Evolutionary conservation across 2,113 vertebrate genomes (phyloP), one percentile per base, ranked within the genome.

Genomic region (Baryphthengus martii): DNA sequence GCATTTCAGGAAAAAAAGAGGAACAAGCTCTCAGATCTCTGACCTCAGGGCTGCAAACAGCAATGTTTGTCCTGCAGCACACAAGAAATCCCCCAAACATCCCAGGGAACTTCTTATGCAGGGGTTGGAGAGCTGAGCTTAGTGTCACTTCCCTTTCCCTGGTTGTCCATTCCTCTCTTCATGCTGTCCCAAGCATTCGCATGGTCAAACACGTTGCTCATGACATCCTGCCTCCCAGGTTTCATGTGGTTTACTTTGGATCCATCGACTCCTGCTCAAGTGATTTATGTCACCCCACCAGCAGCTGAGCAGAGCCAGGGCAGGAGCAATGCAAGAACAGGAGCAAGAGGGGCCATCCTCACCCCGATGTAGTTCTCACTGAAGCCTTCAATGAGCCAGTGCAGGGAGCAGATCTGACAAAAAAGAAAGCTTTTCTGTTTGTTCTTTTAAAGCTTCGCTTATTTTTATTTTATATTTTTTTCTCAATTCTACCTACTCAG

Each of bases 61-160:
- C 33, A 56, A 25, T 29, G 8, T 70, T 55, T 78, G 31, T 79
- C 62, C 28, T 49, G 31, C 20, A 44, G 73, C 42, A 65, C 74
- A n/a, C 0, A 1, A 72, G 58, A 67, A 88, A 76, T 80, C 26
- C 42, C 52, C 45, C 35, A 42, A 45, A 67, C 19, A 62, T 45
- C 37, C 78, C 45, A 24, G 63, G 33, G 39, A 89, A 50, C 9
- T 58, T n/a, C 31, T 62, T 42, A 24, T 10, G n/a, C 56, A 42
- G 29, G 40, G 66, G n/a, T 6, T 23, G 42, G 10, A 15, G 52
- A 71, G 20, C 62, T n/a, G 56, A 89, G 56, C 45, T 91, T 45
- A 71, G 40, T 6, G 0, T 45, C 56, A 39, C 1, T 16, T 14
- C 15, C 1, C 17, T 55, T 86, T 55, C 42, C 29, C 9, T 0